phyloP scores from a whole-genome alignment of 2,888 invertebrate genomes.

The Aspidiotus rigidus region DNA sequence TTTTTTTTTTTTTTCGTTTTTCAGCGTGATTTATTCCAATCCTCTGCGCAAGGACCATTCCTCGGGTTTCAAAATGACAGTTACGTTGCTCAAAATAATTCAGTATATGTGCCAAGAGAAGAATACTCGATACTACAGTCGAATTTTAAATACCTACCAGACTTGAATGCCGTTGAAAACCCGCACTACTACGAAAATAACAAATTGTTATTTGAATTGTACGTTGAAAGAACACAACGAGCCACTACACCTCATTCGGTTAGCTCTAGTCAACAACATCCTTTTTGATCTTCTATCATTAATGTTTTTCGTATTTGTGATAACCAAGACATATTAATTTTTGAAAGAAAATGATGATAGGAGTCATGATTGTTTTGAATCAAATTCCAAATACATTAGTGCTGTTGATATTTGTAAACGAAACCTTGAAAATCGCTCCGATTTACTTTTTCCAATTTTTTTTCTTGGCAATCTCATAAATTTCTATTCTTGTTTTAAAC shows the following conservation, averaged over 20 bases:
- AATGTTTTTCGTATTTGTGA: slow-evolving; percentile 18
- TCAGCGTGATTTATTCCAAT: not conserved
- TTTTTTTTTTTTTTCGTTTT: not conserved
- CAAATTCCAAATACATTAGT: not conserved
- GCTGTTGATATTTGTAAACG: not conserved
- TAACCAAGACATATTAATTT: not conserved
- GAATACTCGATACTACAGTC: slow-evolving; percentile 9
- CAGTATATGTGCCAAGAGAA: not conserved
- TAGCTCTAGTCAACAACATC: slow-evolving; percentile 19
- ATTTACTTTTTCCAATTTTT: no score
- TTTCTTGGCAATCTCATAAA: no score
- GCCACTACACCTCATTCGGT: not conserved
- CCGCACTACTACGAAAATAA: slow-evolving; percentile 78
- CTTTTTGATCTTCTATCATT: slow-evolving; percentile 12
- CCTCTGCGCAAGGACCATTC: no score
- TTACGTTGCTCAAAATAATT: not conserved
- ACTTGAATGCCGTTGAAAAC: slow-evolving; percentile 65
- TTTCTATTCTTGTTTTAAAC: no score
- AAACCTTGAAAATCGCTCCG: not conserved
- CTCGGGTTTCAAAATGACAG: slow-evolving; percentile 1
- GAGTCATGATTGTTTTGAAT: slow-evolving; percentile 2
- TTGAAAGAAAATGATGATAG: not conserved
- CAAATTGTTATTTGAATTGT: slow-evolving; percentile 74
- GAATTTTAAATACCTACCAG: slow-evolving; percentile 56
- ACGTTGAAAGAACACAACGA: slow-evolving; percentile 69